phyloP scores from a whole-genome alignment of 2,113 vertebrate genomes.

The Macrotis lagotis region DNA sequence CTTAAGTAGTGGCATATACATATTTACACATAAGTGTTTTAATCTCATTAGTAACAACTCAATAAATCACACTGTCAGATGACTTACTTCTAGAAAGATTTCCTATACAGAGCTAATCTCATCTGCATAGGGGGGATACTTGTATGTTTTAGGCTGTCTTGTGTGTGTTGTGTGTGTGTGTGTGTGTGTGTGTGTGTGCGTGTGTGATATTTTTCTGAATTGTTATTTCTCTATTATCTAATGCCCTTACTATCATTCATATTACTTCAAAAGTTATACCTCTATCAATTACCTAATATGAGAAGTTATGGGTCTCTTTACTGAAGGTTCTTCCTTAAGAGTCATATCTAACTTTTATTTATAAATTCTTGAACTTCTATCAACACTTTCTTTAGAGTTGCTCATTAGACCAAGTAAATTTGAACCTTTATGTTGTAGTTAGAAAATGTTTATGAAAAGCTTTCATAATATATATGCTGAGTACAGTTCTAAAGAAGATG shows the following conservation, averaged over 20 bases:
- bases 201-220: slow-evolving; percentile 40
- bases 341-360: slow-evolving; percentile 41
- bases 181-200: not conserved
- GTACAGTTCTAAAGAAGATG: slow-evolving; percentile 3
- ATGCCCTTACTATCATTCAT: slow-evolving; percentile 13
- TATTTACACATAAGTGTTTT: not conserved
- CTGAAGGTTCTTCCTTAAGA: slow-evolving; percentile 49
- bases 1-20: slow-evolving; percentile 27
- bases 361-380: slow-evolving; percentile 2
- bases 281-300: slow-evolving; percentile 21
- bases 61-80: slow-evolving; percentile 21
- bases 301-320: slow-evolving; percentile 33
- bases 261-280: slow-evolving; percentile 44
- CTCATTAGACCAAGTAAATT: not conserved
- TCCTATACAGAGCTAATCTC: slow-evolving; percentile 30
- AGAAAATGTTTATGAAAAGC: slow-evolving; percentile 15
- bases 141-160: not conserved
- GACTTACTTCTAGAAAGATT: not conserved
- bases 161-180: not conserved
- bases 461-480: slow-evolving; percentile 23
- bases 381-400: slow-evolving; percentile 1
- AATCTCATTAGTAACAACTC: not conserved
- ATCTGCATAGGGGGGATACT: not conserved
- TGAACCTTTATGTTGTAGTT: not conserved
- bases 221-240: slow-evolving; percentile 21